Percentiles rank a stretch among this genome's conserved stretches.
Conservation (phyloP, 2,888 invertebrate genomes). For the Leptothorax acervorum region DNA sequence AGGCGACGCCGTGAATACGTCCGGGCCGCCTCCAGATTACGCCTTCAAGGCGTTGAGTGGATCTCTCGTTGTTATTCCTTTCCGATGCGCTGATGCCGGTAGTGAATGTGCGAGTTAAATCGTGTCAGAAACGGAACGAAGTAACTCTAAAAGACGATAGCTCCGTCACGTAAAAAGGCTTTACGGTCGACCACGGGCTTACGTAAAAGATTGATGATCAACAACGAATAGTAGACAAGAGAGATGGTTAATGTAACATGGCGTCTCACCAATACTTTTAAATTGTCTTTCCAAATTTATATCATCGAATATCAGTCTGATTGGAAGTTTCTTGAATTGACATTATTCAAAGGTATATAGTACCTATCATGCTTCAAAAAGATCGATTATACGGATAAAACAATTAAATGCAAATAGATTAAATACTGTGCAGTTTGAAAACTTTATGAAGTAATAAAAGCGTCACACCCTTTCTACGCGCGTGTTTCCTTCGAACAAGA, state of each 20-base stretch:
- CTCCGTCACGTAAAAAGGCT: slow-evolving; percentile 20
- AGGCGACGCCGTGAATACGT: slow-evolving; percentile 40
- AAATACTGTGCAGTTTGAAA: slow-evolving; percentile 2
- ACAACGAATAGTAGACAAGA: background rate
- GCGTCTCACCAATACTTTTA: background rate
- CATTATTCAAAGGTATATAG: background rate
- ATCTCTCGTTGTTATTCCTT: slow-evolving; percentile 50
- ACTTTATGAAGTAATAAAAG: slow-evolving; percentile 29
- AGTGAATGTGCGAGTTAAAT: slow-evolving; percentile 39
- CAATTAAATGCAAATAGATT: slow-evolving; percentile 30
- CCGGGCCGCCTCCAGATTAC: slow-evolving; percentile 37
- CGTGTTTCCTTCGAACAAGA: slow-evolving; percentile 13
- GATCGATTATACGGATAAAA: background rate
- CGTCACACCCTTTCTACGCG: background rate
- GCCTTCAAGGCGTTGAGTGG: slow-evolving; percentile 36
- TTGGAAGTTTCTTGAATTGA: background rate
- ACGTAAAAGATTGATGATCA: slow-evolving; percentile 25
- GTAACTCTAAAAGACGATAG: slow-evolving; percentile 16
- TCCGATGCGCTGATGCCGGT: background rate
- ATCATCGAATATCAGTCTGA: background rate
- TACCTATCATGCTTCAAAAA: background rate
- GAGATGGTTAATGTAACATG: background rate
- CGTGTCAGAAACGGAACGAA: slow-evolving; percentile 8
- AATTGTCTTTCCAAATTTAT: background rate
- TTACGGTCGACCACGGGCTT: slow-evolving; percentile 16